Evolutionary conservation across 1,140 invertebrate genomes (phyloP).

Genomic region (Pteromalus puparum): DNA sequence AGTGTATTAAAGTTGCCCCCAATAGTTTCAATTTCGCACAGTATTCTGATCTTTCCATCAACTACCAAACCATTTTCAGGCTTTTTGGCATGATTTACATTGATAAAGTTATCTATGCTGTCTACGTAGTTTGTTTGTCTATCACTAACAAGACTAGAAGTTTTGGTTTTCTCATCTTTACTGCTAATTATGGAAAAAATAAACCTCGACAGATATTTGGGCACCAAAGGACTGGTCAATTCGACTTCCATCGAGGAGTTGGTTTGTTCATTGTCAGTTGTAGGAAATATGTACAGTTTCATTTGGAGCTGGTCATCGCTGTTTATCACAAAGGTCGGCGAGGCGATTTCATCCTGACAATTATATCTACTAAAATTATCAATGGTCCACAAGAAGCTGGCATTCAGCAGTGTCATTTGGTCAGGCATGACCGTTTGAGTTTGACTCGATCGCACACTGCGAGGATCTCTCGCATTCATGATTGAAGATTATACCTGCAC

Average conservation of each 20-base stretch:
- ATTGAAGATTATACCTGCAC: not conserved
- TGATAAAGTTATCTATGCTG: not conserved
- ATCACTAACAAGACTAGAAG: not conserved
- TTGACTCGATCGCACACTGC: too few species aligned
- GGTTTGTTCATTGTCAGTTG: not conserved
- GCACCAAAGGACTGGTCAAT: not conserved
- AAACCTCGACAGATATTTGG: not conserved
- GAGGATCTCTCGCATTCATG: not conserved
- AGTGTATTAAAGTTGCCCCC: not conserved
- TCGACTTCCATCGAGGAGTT: not conserved
- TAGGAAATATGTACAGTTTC: not conserved
- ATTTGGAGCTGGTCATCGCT: not conserved
- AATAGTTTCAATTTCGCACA: not conserved
- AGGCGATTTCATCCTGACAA: not conserved
- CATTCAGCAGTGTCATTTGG: not conserved
- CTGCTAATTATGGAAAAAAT: not conserved
- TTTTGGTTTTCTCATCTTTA: not conserved
- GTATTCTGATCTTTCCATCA: not conserved
- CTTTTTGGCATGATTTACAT: not conserved
- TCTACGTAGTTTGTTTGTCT: not conserved
- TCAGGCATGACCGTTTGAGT: too few species aligned
- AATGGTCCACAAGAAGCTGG: not conserved
- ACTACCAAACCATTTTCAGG: not conserved
- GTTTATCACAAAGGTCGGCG: not conserved
- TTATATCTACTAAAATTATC: not conserved